Evolutionary conservation across 2,113 vertebrate species (phyloP).

Genomic region (Haplochromis vanheusdeni): DNA sequence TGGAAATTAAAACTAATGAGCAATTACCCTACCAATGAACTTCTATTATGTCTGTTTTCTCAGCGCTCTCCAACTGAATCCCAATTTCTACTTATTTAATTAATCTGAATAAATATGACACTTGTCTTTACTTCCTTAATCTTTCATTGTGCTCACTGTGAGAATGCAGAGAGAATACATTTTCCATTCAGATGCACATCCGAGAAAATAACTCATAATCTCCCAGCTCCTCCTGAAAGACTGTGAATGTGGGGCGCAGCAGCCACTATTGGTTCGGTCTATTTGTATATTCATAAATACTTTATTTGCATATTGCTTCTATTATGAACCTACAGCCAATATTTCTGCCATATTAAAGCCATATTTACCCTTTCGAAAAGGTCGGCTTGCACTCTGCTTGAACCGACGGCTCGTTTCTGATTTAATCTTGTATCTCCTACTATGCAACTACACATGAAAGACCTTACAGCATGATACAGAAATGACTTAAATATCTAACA

Average conservation of each 20-base stretch:
- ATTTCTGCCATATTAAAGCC: constrained; percentile 32
- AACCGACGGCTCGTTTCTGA: constrained; percentile 22
- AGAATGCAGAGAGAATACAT: not conserved
- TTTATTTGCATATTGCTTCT: constrained; percentile 28
- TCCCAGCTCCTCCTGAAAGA: constrained; percentile 2
- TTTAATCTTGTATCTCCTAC: constrained; percentile 14
- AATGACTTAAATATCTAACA: constrained; percentile 35
- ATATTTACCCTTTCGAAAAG: constrained; percentile 17
- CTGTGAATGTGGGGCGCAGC: not conserved
- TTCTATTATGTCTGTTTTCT: constrained; percentile 47
- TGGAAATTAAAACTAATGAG: constrained; percentile 65
- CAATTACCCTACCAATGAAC: constrained; percentile 58
- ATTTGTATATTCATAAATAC: constrained; percentile 27
- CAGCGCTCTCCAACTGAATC: constrained; percentile 20
- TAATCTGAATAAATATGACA: constrained; percentile 36
- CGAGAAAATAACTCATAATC: constrained; percentile 21
- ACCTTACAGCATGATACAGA: not conserved
- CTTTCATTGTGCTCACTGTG: constrained; percentile 11
- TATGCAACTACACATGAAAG: constrained; percentile 23
- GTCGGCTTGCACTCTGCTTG: constrained; percentile 25
- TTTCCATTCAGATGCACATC: constrained; percentile 1
- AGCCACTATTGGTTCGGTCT: not conserved
- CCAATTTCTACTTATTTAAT: constrained; percentile 44
- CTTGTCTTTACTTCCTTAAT: constrained; percentile 29
- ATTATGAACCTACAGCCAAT: not conserved